Evolutionary conservation across 2,797 vertebrate genomes (phyloP), one percentile per base, ranked within the genome.

Genomic region (Tarsius wallacei): DNA sequence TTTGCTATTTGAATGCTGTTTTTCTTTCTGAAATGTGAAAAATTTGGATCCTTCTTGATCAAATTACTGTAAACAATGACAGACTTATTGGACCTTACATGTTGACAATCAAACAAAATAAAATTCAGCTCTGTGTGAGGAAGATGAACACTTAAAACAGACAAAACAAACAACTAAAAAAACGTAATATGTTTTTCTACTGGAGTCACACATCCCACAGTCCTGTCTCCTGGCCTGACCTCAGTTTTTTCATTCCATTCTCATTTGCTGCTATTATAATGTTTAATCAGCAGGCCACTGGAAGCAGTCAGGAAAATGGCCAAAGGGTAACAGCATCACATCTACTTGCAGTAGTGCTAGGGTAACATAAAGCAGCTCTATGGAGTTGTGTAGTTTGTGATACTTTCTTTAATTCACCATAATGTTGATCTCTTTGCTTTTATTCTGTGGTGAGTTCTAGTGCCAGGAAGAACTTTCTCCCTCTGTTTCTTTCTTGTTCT

Each of bases 11-110:
- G 64, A 55, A 17, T 76, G 28, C 1, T 93, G 13, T 68, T 96
- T 91, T 95, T 94, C 53, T 95, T 51, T 81, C 33, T 94, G n/a
- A 97, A 96, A 97, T 74, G 92, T 88, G 77, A 64, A 94, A 93
- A 95, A 96, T 31, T 96, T 97, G 87, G 74, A 73, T 94, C 31
- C 9, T 90, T 90, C 74, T 94, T 95, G 96, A 95, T 49, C 68
- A 95, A 97, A 94, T 93, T 74, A 78, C 53, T 84, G 0, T 64
- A 91, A 96, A 97, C 47, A 96, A 61, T 77, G 77, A 97, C 64
- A 97, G 80, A 77, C 74, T 91, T 96, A 83, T 47, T 94, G 95
- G 70, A 55, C 78, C 22, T 97, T 77, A 82, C 59, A 89, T 66
- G 85, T 76, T 36, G 51, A 74, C 63, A 93, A 76, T 96, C 57